Percentiles rank a stretch among this genome's conserved stretches.
Evolutionary conservation across 2,113 vertebrate species (phyloP).

Genomic region (Romanogobio albipinnatus): DNA sequence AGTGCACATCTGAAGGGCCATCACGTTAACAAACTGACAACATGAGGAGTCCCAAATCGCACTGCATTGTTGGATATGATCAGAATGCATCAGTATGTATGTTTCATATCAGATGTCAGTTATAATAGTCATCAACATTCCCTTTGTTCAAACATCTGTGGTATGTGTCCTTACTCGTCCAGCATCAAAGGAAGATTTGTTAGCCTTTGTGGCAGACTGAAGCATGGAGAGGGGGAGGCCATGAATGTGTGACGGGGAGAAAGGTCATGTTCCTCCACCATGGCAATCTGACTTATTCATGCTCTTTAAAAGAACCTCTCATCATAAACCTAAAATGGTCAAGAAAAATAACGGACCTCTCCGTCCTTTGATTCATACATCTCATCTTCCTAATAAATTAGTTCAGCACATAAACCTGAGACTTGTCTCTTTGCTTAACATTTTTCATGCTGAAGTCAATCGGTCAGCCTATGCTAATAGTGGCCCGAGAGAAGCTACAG

Average conservation of each 20-base stretch:
- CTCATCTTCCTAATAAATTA: not conserved
- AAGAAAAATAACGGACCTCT: not conserved
- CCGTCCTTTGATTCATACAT: not conserved
- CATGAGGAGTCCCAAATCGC: not conserved
- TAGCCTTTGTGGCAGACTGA: slow-evolving; percentile 19
- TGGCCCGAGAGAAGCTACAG: not conserved
- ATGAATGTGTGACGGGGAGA: slow-evolving; percentile 9
- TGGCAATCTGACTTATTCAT: not conserved
- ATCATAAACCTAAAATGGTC: not conserved
- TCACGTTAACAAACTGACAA: slow-evolving; percentile 33
- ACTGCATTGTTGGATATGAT: slow-evolving; percentile 2
- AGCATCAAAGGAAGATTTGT: slow-evolving; percentile 38
- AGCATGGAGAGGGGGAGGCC: not conserved
- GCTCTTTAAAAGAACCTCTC: slow-evolving; percentile 22
- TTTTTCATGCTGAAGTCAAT: slow-evolving; percentile 1
- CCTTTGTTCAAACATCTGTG: slow-evolving; percentile 2
- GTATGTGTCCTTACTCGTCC: slow-evolving; percentile 19
- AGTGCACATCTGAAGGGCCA: slow-evolving; percentile 22
- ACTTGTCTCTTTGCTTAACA: slow-evolving; percentile 8
- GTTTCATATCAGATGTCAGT: slow-evolving; percentile 18
- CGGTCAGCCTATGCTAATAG: slow-evolving; percentile 1
- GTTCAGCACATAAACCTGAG: not conserved
- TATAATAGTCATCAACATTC: slow-evolving; percentile 7
- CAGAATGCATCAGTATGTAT: slow-evolving; percentile 16
- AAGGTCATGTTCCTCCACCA: slow-evolving; percentile 32